Conservation (phyloP, 2,888 invertebrate species). For the Selenia dentaria region DNA sequence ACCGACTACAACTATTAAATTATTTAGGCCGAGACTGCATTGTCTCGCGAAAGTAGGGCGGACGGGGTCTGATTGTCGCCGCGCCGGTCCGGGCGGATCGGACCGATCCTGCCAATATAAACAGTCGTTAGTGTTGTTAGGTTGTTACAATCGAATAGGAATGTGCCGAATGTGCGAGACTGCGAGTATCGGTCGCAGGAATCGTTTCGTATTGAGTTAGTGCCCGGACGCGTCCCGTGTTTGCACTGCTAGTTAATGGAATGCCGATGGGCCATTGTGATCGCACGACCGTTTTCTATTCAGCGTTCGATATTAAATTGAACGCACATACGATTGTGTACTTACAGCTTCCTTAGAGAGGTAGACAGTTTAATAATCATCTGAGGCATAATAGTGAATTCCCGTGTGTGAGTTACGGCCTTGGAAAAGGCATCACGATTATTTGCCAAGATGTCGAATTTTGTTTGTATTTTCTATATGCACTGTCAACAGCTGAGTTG, state of each 20-base stretch:
- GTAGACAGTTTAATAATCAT: slow-evolving; percentile 17
- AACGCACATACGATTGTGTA: slow-evolving; percentile 48
- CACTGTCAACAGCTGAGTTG: no score
- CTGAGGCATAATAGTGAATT: background rate
- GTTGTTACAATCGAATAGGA: slow-evolving; percentile 61
- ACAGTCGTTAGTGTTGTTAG: slow-evolving; percentile 75
- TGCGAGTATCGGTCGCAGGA: slow-evolving; percentile 62
- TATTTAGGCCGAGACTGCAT: slow-evolving; percentile 77
- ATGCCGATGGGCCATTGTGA: slow-evolving; percentile 77
- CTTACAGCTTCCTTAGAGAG: slow-evolving; percentile 53
- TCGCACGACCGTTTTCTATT: slow-evolving; percentile 71
- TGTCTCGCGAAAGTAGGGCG: slow-evolving; percentile 73
- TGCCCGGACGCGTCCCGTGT: slow-evolving; percentile 70
- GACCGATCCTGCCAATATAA: slow-evolving; percentile 63
- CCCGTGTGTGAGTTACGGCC: no score
- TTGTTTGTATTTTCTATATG: no score
- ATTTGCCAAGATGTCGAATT: no score
- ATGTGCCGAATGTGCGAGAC: slow-evolving; percentile 56
- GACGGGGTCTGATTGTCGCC: slow-evolving; percentile 44
- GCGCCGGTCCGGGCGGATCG: slow-evolving; percentile 33
- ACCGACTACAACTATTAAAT: slow-evolving; percentile 72
- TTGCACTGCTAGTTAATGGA: slow-evolving; percentile 79
- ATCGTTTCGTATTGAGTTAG: slow-evolving; percentile 72
- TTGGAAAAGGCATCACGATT: no score
- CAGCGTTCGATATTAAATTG: slow-evolving; percentile 69